Percentiles rank a stretch among this genome's conserved stretches.
Evolutionary conservation across 2,888 invertebrate genomes (phyloP).

Genomic region (Amphipoea lucens): DNA sequence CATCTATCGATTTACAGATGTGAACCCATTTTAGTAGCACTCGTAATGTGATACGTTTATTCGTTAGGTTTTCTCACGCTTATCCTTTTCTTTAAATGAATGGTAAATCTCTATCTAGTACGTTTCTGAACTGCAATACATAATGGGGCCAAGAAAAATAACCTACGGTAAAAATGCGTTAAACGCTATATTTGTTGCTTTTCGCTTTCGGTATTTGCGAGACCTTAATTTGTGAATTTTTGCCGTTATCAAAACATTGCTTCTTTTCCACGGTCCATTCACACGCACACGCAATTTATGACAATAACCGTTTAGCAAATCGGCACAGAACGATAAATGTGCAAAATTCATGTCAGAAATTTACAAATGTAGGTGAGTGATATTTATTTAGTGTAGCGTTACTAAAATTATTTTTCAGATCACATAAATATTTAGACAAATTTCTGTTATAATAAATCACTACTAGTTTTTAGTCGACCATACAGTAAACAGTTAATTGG

Average conservation of each 20-base stretch:
- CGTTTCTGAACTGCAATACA: not conserved
- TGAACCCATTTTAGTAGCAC: constrained; percentile 22
- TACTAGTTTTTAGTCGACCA: constrained; percentile 9
- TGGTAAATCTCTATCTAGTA: not conserved
- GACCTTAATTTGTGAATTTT: not conserved
- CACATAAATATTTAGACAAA: not conserved
- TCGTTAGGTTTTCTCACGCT: constrained; percentile 9
- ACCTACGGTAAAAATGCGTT: not conserved
- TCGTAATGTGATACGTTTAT: constrained; percentile 22
- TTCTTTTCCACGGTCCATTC: constrained; percentile 23
- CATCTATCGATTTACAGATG: constrained; percentile 70
- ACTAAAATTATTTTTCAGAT: constrained; percentile 14
- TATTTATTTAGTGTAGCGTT: constrained; percentile 28
- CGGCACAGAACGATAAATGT: constrained; percentile 24
- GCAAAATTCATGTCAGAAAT: constrained; percentile 25
- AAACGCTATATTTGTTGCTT: not conserved
- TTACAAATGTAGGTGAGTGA: constrained; percentile 31
- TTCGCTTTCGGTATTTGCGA: constrained; percentile 24
- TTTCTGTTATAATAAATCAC: constrained; percentile 1
- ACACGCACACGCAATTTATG: constrained; percentile 33
- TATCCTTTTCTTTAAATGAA: not conserved
- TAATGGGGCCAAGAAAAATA: not conserved
- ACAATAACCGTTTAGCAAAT: constrained; percentile 42
- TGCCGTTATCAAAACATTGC: constrained; percentile 41
- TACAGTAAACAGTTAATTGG: constrained; percentile 12